Base-by-base conservation (phyloP, 2,797 vertebrate genomes). In the Toxotes lorentzi region DNA sequence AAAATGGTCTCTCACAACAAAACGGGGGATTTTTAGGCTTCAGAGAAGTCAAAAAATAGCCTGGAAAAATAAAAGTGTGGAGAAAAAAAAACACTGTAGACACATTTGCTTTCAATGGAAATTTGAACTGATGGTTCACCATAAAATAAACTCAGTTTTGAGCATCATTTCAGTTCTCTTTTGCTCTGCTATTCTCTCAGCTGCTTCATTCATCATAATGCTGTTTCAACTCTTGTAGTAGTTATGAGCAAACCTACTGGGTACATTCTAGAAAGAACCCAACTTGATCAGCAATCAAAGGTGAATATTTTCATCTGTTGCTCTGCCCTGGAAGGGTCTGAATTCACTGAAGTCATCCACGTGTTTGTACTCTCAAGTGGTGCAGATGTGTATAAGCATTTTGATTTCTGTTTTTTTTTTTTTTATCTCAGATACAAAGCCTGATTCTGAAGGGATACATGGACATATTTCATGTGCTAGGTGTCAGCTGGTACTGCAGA, bases 401-500 rank as follows among this genome's bases (percentile, higher is more conserved):
- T 83, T 58, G 43, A 73, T 74, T 72, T 72, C 47, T 48, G 30
- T 59, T 17, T 59, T 59, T 68, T 41, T 64, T 24, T 53, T 71
- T 30, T 17, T n/a, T n/a, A n/a, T n/a, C 38, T 43, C 38, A 41
- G 35, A 61, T 72, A 57, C 32, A 76, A 73, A 77, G 53, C 51
- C 38, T 17, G 53, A 80, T 74, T 60, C 70, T 70, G 30, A 83
- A 48, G 48, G 63, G 76, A 79, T 60, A 71, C 69, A 66, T 68
- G 60, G 56, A 38, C 58, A 61, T 54, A 76, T 79, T 78, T 84
- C 53, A 77, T 77, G 80, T 76, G 61, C 53, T 65, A 38, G 58
- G 61, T 84, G 83, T 89, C 84, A 87, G 73, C 81, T 53, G 70
- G 58, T 79, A 34, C 70, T 76, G 78, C 78, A 76, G 86, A 89